Conservation (phyloP, 2,888 invertebrate species). For the Ichneumoninae sp. region DNA sequence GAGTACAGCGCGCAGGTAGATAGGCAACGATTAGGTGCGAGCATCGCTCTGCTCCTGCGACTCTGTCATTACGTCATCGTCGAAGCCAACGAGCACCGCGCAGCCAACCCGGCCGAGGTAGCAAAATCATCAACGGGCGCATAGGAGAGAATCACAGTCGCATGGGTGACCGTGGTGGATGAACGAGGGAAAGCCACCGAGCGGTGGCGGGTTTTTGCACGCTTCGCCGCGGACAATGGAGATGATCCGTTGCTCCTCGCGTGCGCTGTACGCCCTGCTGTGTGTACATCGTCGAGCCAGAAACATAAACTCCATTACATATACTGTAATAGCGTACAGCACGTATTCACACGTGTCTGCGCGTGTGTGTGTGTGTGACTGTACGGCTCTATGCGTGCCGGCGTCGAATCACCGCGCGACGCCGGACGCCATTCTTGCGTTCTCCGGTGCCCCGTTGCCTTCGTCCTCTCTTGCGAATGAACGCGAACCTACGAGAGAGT, state of each 20-base stretch:
- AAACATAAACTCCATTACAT: slow-evolving; percentile 20
- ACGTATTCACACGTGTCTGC: not conserved
- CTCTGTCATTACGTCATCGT: slow-evolving; percentile 78
- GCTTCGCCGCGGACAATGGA: slow-evolving; percentile 81
- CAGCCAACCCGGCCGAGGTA: slow-evolving; percentile 48
- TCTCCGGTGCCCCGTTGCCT: slow-evolving; percentile 27
- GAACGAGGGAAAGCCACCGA: slow-evolving; percentile 81
- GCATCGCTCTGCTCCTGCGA: slow-evolving; percentile 34
- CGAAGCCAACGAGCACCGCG: slow-evolving; percentile 67
- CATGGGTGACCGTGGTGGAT: slow-evolving; percentile 77
- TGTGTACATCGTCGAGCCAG: slow-evolving; percentile 62
- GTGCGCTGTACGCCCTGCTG: slow-evolving; percentile 60
- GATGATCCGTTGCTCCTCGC: slow-evolving; percentile 72
- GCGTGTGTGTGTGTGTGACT: not conserved
- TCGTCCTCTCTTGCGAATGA: slow-evolving; percentile 57
- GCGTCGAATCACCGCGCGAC: slow-evolving; percentile 60
- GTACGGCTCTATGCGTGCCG: slow-evolving; percentile 50
- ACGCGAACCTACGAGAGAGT: slow-evolving; percentile 22
- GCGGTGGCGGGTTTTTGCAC: slow-evolving; percentile 71
- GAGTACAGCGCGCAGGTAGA: not conserved
- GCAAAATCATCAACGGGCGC: slow-evolving; percentile 32
- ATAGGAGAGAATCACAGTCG: slow-evolving; percentile 1
- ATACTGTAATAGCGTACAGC: not conserved
- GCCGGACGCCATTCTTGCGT: slow-evolving; percentile 60
- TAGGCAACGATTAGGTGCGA: slow-evolving; percentile 38